Base-by-base conservation (phyloP, 2,888 invertebrate genomes). In the Yponomeuta plumbellus region DNA sequence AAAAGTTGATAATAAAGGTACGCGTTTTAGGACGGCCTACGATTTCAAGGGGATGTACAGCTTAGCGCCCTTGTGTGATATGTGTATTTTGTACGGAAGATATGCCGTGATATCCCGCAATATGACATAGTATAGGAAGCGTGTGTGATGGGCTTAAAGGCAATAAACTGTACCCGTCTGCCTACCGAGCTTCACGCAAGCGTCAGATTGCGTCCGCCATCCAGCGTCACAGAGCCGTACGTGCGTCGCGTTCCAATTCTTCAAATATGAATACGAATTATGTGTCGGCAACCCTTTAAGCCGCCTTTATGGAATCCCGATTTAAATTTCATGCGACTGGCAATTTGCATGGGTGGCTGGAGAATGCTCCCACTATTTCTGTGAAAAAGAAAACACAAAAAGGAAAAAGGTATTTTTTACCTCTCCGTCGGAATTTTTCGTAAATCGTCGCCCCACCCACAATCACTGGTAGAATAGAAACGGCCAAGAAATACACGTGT, bases 211-310 rank as follows among this genome's bases (percentile, higher is more conserved):
- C 44, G 44, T 52, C 44, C 44, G 44, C 44, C 44, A 11, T n/a
- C 44, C 17, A 17, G 17, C 44, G 44, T 17, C 44, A 52, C 44
- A 17, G 44, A 3, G 8, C 44, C 17, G 17, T 17, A 52, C 44
- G 44, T 17, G 44, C 17, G 44, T 17, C 44, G 44, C 44, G 44
- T 52, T 52, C 44, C 44, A 52, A 52, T 17, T 17, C 17, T 13
- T 17, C 44, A 52, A 52, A 52, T 52, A 52, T 52, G 44, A 52
- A 52, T 52, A 52, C 44, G 44, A 52, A 52, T 52, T 52, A 52
- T 52, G 44, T 52, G 44, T 52, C 44, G 44, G 44, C 17, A 52
- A 52, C 44, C 44, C 44, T 52, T 34, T 34, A 34, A 34, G 34
- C 34, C 34, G 34, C 34, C 34, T 34, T 52, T 52, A 52, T 52